A percentile compares a stretch with the other conserved stretches of the same genome.
These are phyloP conservation scores for Xenotilapia longispinis DNA, from an alignment of 2,113 vertebrate species.

Conservation along the genomic window DNA sequence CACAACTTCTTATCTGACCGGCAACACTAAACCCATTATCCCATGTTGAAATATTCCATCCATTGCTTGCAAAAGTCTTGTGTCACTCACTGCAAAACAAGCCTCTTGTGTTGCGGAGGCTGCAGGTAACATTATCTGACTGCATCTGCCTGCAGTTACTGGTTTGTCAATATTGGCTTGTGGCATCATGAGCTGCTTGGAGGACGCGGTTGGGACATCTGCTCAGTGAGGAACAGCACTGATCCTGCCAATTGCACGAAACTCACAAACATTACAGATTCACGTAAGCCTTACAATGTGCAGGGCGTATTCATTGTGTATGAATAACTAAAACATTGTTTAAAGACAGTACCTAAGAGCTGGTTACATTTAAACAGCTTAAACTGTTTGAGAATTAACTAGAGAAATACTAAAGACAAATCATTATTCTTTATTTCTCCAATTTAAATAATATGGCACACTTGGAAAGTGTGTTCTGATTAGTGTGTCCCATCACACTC, in stretches of 20 bases:
- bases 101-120: neutral
- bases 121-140: conserved; percentile 32
- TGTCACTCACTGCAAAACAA: neutral
- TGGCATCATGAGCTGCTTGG: conserved; percentile 11
- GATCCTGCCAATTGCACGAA: neutral
- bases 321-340: neutral
- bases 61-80: conserved; percentile 1
- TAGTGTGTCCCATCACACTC: neutral
- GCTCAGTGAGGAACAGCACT: neutral
- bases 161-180: conserved; percentile 57
- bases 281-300: neutral
- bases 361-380: neutral
- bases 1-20: neutral
- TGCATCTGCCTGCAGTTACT: conserved; percentile 19
- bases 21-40: neutral
- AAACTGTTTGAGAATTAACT: neutral
- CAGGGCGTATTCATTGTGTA: neutral
- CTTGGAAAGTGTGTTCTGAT: neutral
- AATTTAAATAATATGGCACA: neutral
- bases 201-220: conserved; percentile 27
- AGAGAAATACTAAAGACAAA: neutral
- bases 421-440: neutral
- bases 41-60: conserved; percentile 5
- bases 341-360: neutral
- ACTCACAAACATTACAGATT: neutral